Conservation (phyloP, 2,113 vertebrate species). For the Edolisoma coerulescens region DNA sequence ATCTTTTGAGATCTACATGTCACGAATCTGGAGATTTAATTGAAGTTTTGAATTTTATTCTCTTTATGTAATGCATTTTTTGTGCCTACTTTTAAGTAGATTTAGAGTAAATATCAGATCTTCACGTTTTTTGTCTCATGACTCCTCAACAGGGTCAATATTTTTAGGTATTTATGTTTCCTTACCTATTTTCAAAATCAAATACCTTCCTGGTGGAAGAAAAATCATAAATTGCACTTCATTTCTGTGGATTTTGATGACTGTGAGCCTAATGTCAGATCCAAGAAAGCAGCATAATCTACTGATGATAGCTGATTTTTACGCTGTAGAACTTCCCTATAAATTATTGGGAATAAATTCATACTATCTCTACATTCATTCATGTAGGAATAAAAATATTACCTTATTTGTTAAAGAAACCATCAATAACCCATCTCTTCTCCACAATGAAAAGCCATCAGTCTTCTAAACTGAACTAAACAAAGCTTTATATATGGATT, state of each 20-base stretch:
- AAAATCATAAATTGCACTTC: neutral
- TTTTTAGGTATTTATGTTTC: neutral
- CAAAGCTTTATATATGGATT: neutral
- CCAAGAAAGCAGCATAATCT: neutral
- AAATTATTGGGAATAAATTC: neutral
- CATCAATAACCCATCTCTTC: neutral
- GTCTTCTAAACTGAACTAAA: neutral
- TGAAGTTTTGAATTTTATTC: neutral
- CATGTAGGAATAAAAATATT: neutral
- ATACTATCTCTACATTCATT: neutral
- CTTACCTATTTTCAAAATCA: slow-evolving; percentile 15
- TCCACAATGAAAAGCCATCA: neutral
- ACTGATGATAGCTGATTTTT: neutral
- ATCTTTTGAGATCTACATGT: neutral
- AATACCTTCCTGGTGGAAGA: neutral
- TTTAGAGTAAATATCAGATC: neutral
- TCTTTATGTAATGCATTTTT: neutral
- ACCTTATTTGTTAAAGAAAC: neutral
- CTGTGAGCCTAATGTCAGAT: neutral
- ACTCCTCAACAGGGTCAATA: neutral
- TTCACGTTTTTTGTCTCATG: neutral
- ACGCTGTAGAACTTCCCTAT: neutral
- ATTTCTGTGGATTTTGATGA: neutral
- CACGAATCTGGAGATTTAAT: neutral
- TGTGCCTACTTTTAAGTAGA: neutral